Evolutionary conservation across 2,888 invertebrate genomes (phyloP), one percentile per base, ranked within the genome.

Genomic region (Tipula vernalis): DNA sequence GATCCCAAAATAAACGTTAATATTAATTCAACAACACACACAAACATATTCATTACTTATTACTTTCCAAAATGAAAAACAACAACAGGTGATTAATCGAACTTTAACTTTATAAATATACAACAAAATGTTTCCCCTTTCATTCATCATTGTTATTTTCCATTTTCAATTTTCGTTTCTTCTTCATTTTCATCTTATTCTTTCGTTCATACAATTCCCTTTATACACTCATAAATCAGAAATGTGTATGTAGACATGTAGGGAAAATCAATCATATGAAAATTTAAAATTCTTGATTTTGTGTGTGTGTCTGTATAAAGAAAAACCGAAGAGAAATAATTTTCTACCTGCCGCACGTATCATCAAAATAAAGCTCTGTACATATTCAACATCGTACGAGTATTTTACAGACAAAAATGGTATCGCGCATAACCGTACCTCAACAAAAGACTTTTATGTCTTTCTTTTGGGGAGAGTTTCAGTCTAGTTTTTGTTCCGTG

Each of bases 31-130:
- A 71, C n/a, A 51, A 13, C 51, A 44, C 15, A 5, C 51, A 51
- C 51, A n/a, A 15, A 51, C 18, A 71, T 28, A 71, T 28, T 28
- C 3, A 71, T 28, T 71, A 71, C 28, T 71, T 71, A 71, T 28
- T 71, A 71, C 28, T 28, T 71, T 57, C 5, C 57, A 57, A 10
- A 71, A 28, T 28, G 28, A 71, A 71, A 71, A 71, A 12, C 28
- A 71, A 71, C 71, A 71, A 71, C 71, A 71, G 71, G 71, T 71
- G 71, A 71, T 71, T 71, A 71, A 71, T 71, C 71, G 71, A 71
- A 71, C 71, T 71, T 71, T 71, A 28, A 71, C 71, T 71, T 71
- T 71, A 28, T 71, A 71, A 10, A 15, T 15, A 71, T 8, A 28
- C 28, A 71, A 71, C 28, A 71, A 28, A 28, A 71, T 10, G 10